A percentile compares a stretch with the other conserved stretches of the same genome.
phyloP scores from a whole-genome alignment of 1,140 invertebrate species.

The Lepeophtheirus salmonis region DNA sequence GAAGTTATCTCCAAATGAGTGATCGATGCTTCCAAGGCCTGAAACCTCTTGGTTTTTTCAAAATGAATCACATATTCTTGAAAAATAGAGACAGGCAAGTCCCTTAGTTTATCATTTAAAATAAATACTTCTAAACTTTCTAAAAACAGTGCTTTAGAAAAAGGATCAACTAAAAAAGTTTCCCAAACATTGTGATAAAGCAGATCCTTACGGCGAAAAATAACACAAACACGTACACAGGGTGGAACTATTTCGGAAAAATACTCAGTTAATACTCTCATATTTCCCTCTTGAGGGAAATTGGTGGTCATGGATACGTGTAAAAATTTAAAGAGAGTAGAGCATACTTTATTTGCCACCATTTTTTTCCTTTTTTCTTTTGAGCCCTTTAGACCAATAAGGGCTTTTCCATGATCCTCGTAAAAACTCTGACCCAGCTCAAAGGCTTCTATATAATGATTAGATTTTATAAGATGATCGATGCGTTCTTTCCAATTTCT shows the following conservation, averaged over 20 bases:
- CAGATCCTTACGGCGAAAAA: slow-evolving; percentile 26
- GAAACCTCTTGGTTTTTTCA: slow-evolving; percentile 30
- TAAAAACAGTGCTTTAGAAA: slow-evolving; percentile 29
- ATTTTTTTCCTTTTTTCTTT: slow-evolving; percentile 37
- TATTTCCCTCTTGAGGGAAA: slow-evolving; percentile 22
- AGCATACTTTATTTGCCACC: slow-evolving; percentile 34
- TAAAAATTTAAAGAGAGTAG: slow-evolving; percentile 23
- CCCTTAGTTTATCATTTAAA: slow-evolving; percentile 31
- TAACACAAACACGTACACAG: slow-evolving; percentile 23
- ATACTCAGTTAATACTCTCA: slow-evolving; percentile 23
- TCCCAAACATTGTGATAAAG: slow-evolving; percentile 34
- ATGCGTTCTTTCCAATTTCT: slow-evolving; percentile 60
- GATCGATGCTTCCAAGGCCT: slow-evolving; percentile 54
- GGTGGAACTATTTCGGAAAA: slow-evolving; percentile 23
- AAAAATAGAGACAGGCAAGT: slow-evolving; percentile 33
- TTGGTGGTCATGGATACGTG: slow-evolving; percentile 23
- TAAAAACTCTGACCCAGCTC: slow-evolving; percentile 45
- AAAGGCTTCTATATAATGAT: slow-evolving; percentile 37
- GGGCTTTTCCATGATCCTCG: slow-evolving; percentile 45
- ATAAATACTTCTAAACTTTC: slow-evolving; percentile 38
- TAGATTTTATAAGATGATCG: slow-evolving; percentile 43
- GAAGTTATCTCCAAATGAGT: slow-evolving; percentile 60
- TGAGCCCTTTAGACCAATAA: slow-evolving; percentile 37
- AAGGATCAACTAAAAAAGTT: slow-evolving; percentile 24
- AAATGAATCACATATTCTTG: slow-evolving; percentile 33